Conservation (phyloP, 1,140 invertebrate species). For the Macrocentrus cingulum region DNA sequence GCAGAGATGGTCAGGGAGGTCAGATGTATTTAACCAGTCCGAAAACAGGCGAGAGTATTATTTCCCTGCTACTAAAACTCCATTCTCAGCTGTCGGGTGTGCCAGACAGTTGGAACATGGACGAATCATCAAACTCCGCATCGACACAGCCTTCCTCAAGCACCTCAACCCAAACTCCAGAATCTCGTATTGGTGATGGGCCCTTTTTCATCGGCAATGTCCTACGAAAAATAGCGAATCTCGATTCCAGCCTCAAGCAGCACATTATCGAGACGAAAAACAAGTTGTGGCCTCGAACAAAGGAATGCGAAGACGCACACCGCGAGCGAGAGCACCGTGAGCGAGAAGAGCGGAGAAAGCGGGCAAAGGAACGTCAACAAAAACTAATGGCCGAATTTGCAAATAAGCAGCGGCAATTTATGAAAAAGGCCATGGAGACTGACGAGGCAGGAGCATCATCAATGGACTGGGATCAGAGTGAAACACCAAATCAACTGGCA, state of each 20-base stretch:
- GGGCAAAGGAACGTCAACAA: constrained; percentile 85
- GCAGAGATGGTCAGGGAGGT: constrained; percentile 35
- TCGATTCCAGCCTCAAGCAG: constrained; percentile 71
- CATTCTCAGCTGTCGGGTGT: constrained; percentile 86
- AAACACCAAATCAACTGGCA: constrained; percentile 54
- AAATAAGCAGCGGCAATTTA: constrained; percentile 86
- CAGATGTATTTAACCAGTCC: constrained; percentile 60
- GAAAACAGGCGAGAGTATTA: constrained; percentile 84
- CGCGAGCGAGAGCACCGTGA: constrained; percentile 72
- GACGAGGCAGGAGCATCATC: constrained; percentile 59
- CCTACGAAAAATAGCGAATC: constrained; percentile 69
- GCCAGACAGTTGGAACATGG: constrained; percentile 74
- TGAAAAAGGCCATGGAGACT: constrained; percentile 79
- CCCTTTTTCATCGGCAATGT: constrained; percentile 82
- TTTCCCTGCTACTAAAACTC: constrained; percentile 88
- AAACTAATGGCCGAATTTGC: constrained; percentile 93
- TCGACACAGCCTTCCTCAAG: constrained; percentile 31
- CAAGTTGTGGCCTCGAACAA: constrained; percentile 75
- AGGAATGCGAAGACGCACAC: constrained; percentile 75
- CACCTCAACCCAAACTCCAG: constrained; percentile 33
- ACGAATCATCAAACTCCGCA: constrained; percentile 57
- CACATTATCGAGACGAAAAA: constrained; percentile 69
- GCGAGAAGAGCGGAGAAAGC: constrained; percentile 76
- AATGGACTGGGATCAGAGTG: constrained; percentile 72
- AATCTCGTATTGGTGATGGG: constrained; percentile 80